Evolutionary conservation across 2,797 vertebrate species (phyloP).

Genomic region (Brachyrhaphis roseni): DNA sequence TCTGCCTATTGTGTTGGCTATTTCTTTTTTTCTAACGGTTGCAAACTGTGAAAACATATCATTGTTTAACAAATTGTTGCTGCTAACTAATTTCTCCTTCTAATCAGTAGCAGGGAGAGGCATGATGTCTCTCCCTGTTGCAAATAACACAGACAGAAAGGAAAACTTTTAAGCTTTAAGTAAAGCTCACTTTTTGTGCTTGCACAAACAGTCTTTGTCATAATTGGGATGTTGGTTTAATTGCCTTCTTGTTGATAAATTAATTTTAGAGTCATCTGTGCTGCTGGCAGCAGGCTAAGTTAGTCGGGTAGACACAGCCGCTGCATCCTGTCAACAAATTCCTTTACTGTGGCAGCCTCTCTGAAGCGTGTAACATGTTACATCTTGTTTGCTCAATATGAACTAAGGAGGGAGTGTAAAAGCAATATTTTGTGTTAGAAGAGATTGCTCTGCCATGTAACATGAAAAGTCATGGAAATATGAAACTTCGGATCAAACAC

Average conservation of each 20-base stretch:
- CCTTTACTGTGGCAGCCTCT: background rate
- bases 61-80: background rate
- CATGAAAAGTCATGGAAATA: background rate
- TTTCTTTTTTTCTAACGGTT: slow-evolving; percentile 14
- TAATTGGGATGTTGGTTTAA: background rate
- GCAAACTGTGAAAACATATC: background rate
- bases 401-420: background rate
- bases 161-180: background rate
- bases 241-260: background rate
- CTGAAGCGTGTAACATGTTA: background rate
- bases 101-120: background rate
- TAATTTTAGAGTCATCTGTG: background rate
- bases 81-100: slow-evolving; percentile 1
- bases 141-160: background rate
- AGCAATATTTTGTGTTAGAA: slow-evolving; percentile 3
- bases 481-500: background rate
- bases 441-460: background rate
- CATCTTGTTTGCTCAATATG: background rate
- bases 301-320: background rate
- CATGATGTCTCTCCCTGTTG: background rate
- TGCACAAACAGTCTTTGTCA: background rate
- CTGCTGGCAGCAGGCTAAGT: background rate
- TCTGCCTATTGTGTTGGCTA: slow-evolving; percentile 22
- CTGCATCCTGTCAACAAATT: slow-evolving; percentile 1
- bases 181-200: background rate